Base-by-base conservation (phyloP, 1,140 invertebrate genomes). In the Macrocentrus cingulum region DNA sequence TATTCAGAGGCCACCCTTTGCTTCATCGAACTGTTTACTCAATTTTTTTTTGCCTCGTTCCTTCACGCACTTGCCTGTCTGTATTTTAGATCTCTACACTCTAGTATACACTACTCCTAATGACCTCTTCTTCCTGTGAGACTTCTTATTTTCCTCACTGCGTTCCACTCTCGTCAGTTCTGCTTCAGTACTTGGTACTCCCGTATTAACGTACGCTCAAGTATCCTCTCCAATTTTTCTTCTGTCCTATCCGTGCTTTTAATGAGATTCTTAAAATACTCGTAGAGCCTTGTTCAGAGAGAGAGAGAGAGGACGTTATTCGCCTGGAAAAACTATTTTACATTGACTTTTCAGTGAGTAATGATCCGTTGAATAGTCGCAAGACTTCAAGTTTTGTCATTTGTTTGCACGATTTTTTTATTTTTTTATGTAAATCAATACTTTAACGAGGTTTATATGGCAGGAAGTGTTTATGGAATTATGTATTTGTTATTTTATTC, bases 231-330 rank as follows among this genome's bases (percentile, higher is more conserved):
- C 42, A 44, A 44, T 44, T 18, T 44, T 19, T 36, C 39, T 53
- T 53, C 39, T 53, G 51, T 53, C n/a, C 51, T 53, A 22, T 41
- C 39, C 34, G 41, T 48, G 48, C 39, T 54, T 66, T 66, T 67
- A 67, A 67, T 64, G 66, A 67, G 66, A 66, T 63, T 59, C 64
- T 67, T 67, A 63, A 64, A 66, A 67, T 66, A 67, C 61, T 53
- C 54, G 44, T 39, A 46, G 45, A 36, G 39, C 32, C 56, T 34
- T 50, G 41, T 18, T 44, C 25, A n/a, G n/a, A n/a, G n/a, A n/a
- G n/a, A n/a, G n/a, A n/a, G n/a, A n/a, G n/a, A 29, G 9, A 29
- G 25, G 4, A 29, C 9, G 4, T 4, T 9, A 9, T 29, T 29
- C 25, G 9, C 25, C 9, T 9, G 9, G 25, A 29, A 29, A 9